Evolutionary conservation across 2,113 vertebrate species (phyloP).

Genomic region (Noctilio leporinus): DNA sequence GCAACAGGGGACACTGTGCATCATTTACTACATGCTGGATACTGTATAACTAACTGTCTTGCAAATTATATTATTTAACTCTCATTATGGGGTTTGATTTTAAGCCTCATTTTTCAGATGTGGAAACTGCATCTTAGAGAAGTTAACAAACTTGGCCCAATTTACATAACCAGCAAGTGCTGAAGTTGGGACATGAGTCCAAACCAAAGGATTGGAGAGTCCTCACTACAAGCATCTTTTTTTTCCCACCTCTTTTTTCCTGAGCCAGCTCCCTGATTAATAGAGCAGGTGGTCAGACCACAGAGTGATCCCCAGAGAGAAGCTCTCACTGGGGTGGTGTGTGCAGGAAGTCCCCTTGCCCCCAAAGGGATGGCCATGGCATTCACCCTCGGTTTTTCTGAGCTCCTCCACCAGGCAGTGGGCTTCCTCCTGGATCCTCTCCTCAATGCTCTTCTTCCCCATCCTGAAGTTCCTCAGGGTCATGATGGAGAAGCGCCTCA

Average conservation of each 20-base stretch:
- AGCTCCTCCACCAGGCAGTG: constrained; percentile 25
- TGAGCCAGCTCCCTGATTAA: not conserved
- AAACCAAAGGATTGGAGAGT: not conserved
- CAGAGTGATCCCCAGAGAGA: not conserved
- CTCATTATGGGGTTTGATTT: not conserved
- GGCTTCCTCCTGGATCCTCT: constrained; percentile 47
- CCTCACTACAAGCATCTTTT: not conserved
- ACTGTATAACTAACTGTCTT: not conserved
- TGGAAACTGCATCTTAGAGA: not conserved
- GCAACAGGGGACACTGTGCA: not conserved
- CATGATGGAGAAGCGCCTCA: constrained; percentile 3
- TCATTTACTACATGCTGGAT: not conserved
- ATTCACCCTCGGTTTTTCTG: not conserved
- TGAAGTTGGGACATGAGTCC: not conserved
- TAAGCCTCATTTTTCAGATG: not conserved
- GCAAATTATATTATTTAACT: not conserved
- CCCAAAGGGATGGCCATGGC: not conserved
- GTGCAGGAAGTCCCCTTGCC: not conserved
- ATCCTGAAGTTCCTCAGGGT: constrained; percentile 33
- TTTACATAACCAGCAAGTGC: not conserved
- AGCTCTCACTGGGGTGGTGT: not conserved
- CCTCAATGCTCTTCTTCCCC: constrained; percentile 41
- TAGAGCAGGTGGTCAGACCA: not conserved
- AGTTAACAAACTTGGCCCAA: not conserved
- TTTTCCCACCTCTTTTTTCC: not conserved